Conservation (phyloP, 2,113 vertebrate species). For the Tetraodon nigroviridis region DNA sequence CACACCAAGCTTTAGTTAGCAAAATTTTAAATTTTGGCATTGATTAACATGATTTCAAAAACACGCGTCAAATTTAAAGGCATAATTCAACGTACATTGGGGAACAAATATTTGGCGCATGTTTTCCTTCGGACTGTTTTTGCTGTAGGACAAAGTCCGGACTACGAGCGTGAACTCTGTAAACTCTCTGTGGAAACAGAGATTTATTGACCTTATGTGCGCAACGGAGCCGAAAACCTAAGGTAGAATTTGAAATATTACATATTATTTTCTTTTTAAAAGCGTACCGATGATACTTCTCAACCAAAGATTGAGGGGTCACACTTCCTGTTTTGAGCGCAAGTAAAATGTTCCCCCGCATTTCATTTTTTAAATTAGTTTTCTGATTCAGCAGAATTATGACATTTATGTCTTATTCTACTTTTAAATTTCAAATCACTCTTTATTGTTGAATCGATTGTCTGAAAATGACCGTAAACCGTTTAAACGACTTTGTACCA, state of each 20-base stretch:
- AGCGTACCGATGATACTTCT: not conserved
- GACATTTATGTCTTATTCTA: too few relatives aligned
- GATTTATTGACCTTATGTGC: not conserved
- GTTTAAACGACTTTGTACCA: not conserved
- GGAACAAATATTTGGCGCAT: constrained; percentile 14
- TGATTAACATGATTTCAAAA: not conserved
- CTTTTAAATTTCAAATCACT: not conserved
- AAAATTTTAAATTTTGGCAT: too few relatives aligned
- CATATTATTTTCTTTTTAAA: not conserved
- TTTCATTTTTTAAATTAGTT: too few relatives aligned
- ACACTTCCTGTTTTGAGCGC: not conserved
- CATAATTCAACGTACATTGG: not conserved
- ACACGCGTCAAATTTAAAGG: not conserved
- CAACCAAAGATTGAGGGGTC: not conserved
- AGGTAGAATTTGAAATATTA: not conserved
- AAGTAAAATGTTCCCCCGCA: too few relatives aligned
- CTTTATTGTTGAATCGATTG: not conserved
- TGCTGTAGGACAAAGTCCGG: not conserved
- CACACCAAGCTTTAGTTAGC: too few relatives aligned
- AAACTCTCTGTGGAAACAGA: not conserved
- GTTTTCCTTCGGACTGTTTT: constrained; percentile 45
- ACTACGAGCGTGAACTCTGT: constrained; percentile 6
- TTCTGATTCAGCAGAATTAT: too few relatives aligned
- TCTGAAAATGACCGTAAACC: not conserved
- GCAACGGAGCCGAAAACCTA: not conserved